Percentiles rank a stretch among this genome's conserved stretches.
Evolutionary conservation across 2,113 vertebrate species (phyloP).

Genomic region (Cololabis saira): DNA sequence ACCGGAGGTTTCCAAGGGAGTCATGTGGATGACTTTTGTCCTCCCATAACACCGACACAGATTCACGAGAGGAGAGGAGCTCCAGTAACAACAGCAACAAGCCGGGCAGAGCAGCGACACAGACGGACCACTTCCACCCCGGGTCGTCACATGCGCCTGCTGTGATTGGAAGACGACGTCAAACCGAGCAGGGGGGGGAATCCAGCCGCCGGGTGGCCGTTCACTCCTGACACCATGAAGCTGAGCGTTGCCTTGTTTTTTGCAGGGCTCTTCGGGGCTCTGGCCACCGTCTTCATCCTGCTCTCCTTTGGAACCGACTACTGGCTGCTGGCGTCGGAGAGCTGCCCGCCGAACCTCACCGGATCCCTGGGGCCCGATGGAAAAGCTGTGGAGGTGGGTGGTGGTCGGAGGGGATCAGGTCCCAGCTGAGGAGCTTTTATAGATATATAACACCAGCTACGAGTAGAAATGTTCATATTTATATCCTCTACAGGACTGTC

Average conservation of each 20-base stretch:
- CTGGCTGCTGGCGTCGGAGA: conserved; percentile 93
- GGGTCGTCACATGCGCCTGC: conserved; percentile 50
- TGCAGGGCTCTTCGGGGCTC: conserved; percentile 92
- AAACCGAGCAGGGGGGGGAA: conserved; percentile 28
- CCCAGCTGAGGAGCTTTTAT: neutral
- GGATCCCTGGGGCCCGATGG: conserved; percentile 6
- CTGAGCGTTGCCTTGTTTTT: conserved; percentile 91
- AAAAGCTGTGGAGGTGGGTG: conserved; percentile 61
- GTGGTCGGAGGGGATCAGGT: neutral
- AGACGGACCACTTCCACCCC: conserved; percentile 31
- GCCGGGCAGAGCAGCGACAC: neutral
- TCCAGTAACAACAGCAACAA: conserved; percentile 21
- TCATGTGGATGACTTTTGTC: conserved; percentile 67
- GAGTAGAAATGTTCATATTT: too few relatives aligned
- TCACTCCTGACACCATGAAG: conserved; percentile 84
- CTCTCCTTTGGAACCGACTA: conserved; percentile 97
- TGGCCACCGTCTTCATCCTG: conserved; percentile 89
- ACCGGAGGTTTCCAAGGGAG: conserved; percentile 45
- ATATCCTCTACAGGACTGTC: too few relatives aligned
- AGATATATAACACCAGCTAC: too few relatives aligned
- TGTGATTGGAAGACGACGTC: conserved; percentile 32
- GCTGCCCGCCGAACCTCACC: conserved; percentile 72
- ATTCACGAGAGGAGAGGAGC: conserved; percentile 40
- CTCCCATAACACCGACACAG: conserved; percentile 49
- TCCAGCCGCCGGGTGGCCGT: conserved; percentile 15